phyloP scores from a whole-genome alignment of 2,888 invertebrate genomes.

The Halictus quadricinctus region DNA sequence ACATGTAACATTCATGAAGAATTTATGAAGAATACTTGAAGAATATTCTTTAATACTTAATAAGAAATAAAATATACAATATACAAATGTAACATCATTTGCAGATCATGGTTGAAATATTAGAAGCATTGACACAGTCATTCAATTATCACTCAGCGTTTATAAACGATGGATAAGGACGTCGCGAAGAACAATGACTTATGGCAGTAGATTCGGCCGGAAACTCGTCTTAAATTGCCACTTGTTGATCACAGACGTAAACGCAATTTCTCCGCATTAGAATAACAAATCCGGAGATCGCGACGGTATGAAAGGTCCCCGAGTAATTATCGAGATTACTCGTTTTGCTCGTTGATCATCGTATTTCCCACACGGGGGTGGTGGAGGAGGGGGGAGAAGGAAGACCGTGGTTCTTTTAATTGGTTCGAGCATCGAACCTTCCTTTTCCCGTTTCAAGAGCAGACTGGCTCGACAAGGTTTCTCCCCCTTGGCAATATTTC shows the following conservation, averaged over 20 bases:
- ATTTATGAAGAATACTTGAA: too few species aligned
- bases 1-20: too few species aligned
- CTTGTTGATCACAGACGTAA: neutral
- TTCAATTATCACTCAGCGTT: neutral
- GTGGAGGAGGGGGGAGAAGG: neutral
- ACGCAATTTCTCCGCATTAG: neutral
- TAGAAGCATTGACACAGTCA: too few species aligned
- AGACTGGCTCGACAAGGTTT: constrained; percentile 8
- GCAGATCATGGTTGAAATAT: too few species aligned
- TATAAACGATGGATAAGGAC: neutral
- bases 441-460: neutral
- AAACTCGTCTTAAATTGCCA: neutral
- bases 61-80: too few species aligned
- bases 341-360: neutral
- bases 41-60: too few species aligned
- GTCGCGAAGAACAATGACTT: neutral
- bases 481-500: constrained; percentile 33
- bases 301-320: neutral
- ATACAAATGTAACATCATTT: too few species aligned
- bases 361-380: neutral
- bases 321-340: neutral
- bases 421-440: neutral
- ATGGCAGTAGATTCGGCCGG: too few species aligned
- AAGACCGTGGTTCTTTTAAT: neutral
- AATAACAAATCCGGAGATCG: neutral